Evolutionary conservation across 1,140 invertebrate genomes (phyloP).

Genomic region (Hirudo medicinalis): DNA sequence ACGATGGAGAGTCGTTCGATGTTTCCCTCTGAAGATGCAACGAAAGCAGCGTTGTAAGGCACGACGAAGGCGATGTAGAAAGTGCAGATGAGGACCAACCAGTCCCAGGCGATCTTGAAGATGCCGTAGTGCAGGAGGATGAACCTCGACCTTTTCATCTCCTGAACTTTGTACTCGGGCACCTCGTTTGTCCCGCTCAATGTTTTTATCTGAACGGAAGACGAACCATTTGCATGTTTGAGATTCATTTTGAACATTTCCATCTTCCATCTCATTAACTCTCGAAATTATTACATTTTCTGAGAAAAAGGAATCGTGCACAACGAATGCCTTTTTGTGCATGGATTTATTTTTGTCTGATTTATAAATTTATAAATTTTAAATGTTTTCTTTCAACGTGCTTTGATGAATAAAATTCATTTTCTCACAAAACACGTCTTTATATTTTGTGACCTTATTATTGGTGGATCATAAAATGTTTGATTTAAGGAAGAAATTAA

Average conservation of each 20-base stretch:
- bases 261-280: too few species aligned
- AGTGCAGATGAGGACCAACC: conserved; percentile 39
- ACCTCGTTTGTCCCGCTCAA: conserved; percentile 62
- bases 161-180: conserved; percentile 79
- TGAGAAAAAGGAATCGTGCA: too few species aligned
- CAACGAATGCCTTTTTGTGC: too few species aligned
- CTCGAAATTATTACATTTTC: too few species aligned
- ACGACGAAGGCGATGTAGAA: conserved; percentile 42
- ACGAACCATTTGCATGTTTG: neutral
- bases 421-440: too few species aligned
- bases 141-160: conserved; percentile 79
- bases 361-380: too few species aligned
- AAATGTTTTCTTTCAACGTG: too few species aligned
- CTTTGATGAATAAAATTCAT: too few species aligned
- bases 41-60: conserved; percentile 39
- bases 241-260: too few species aligned
- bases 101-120: conserved; percentile 42
- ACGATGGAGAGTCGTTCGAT: conserved; percentile 54
- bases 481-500: neutral
- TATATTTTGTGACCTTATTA: too few species aligned
- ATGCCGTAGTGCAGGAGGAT: conserved; percentile 49
- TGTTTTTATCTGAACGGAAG: conserved; percentile 51
- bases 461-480: too few species aligned
- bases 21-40: conserved; percentile 6
- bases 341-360: too few species aligned